Base-by-base conservation (phyloP, 1,140 invertebrate species). In the Orchesella cincta region DNA sequence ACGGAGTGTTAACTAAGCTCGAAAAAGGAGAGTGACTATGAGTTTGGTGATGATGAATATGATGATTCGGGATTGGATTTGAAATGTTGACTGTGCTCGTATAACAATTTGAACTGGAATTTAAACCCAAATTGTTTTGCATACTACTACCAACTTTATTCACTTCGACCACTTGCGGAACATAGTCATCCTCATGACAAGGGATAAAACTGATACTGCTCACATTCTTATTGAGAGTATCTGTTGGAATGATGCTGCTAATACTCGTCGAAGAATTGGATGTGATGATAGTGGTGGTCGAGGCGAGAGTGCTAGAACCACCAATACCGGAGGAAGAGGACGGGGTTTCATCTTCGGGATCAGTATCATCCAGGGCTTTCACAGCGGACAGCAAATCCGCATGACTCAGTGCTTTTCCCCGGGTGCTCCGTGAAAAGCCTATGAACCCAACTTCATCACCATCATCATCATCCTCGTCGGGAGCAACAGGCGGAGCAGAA, bases 181-280 rank as follows among this genome's bases (percentile, higher is more conserved):
- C 62, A n/a, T 67, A 67, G 62, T 67, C 62, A 33, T 67, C 62
- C 62, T 67, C 62, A 33, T 67, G 62, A 33, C 62, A 67, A 14
- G 62, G 62, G 23, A 67, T 33, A 33, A 67, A 67, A 18, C 23
- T 18, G 54, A 62, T 62, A 26, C 54, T 62, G 23, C 31, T 67
- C 14, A 67, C 29, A 57, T 23, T 57, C 8, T 26, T 26, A 31
- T 12, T 29, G 23, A n/a, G 5, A 67, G 29, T 29, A 23, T 67
- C 62, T n/a, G 31, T 67, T 12, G 62, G 62, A n/a, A 67, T 67
- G 12, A 67, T 67, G 8, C 62, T 29, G 5, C 8, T 18, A 8
- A 67, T 67, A 12, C 1, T 14, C 8, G 62, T 33, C 5, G 62
- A 29, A 12, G 28, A 31, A 29, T 33, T 33, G 3, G 62, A 12